These are phyloP conservation scores for Rhynchophorus ferrugineus DNA, from an alignment of 1,140 invertebrate species.

Conservation along the genomic window DNA sequence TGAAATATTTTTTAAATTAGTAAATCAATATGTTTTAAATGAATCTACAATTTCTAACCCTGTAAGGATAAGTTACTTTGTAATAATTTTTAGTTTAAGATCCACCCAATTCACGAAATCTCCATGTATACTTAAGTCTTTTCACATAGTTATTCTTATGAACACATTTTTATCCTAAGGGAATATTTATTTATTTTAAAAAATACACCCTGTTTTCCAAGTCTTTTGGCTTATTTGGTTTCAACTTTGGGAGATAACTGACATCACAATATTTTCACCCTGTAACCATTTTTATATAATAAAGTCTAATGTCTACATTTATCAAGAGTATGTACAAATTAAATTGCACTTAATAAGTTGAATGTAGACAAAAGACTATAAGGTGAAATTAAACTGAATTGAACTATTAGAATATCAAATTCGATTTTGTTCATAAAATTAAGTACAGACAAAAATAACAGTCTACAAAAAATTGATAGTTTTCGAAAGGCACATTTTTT, in stretches of 20 bases:
- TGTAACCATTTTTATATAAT: constrained; percentile 6
- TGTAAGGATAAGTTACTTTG: constrained; percentile 4
- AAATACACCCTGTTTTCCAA: constrained; percentile 16
- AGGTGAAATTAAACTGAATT: not conserved
- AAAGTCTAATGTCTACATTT: no score
- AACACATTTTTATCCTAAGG: constrained; percentile 6
- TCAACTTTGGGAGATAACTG: constrained; percentile 1
- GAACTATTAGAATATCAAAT: not conserved
- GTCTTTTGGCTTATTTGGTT: constrained; percentile 2
- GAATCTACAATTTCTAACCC: not conserved
- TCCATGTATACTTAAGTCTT: constrained; percentile 1
- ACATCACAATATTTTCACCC: constrained; percentile 15
- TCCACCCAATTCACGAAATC: not conserved
- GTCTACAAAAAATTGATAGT: not conserved
- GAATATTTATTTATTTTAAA: constrained; percentile 9
- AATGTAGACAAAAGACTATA: not conserved
- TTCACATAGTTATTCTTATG: not conserved
- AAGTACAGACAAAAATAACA: not conserved
- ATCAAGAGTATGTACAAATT: no score
- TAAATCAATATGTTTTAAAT: not conserved
- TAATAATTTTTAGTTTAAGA: not conserved
- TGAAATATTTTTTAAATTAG: constrained; percentile 1
- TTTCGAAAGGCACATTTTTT: constrained; percentile 11
- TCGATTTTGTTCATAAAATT: not conserved
- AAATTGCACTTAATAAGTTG: not conserved